Percentiles rank a stretch among this genome's conserved stretches.
These are phyloP conservation scores for Paraescarpia echinospica DNA, from an alignment of 1,140 invertebrate species.

Conservation along the genomic window DNA sequence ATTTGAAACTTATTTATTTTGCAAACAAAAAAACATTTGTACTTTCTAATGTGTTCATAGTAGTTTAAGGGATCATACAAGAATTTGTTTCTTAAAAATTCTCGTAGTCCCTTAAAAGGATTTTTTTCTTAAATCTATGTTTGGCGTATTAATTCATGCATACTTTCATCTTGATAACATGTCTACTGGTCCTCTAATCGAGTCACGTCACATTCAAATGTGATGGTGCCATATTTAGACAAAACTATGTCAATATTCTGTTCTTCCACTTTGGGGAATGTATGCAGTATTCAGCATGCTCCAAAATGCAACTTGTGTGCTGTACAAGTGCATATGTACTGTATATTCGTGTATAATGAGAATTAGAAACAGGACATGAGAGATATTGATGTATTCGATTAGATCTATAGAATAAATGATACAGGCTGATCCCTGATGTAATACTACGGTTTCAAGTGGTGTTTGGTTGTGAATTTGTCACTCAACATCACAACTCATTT, in stretches of 20 bases:
- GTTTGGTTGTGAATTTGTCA: not conserved
- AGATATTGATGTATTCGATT: not conserved
- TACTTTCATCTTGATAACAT: not conserved
- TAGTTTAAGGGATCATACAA: too few relatives aligned
- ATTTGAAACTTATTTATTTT: not conserved
- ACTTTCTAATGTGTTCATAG: not conserved
- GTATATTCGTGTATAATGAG: not conserved
- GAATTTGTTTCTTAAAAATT: too few relatives aligned
- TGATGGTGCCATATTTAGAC: not conserved
- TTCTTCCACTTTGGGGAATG: not conserved
- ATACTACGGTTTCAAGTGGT: not conserved
- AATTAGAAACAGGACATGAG: not conserved
- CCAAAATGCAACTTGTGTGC: not conserved
- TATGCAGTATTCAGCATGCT: not conserved
- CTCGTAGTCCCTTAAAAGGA: not conserved
- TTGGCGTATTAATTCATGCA: not conserved
- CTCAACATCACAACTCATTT: not conserved
- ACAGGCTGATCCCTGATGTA: slow-evolving; percentile 3
- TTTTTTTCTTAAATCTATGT: not conserved
- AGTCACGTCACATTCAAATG: not conserved
- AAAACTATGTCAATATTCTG: not conserved
- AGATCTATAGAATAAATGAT: slow-evolving; percentile 1
- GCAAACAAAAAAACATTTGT: not conserved
- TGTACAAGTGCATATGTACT: not conserved
- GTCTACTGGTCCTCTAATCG: not conserved